Conservation (phyloP, 2,888 invertebrate genomes). For the Zaprionus obscuricornis region DNA sequence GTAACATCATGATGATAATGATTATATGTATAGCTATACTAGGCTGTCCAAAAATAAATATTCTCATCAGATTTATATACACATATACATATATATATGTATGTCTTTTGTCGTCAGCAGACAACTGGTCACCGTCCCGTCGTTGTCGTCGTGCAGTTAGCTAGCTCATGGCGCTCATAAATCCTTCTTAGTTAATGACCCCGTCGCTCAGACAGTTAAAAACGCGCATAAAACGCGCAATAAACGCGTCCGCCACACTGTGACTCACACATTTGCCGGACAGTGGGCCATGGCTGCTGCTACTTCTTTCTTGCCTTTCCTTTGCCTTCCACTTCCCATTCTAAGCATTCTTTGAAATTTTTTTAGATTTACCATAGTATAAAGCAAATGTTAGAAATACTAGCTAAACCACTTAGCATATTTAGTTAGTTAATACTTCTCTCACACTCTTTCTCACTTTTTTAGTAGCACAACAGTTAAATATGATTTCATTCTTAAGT, state of each 20-base stretch:
- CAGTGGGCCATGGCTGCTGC: conserved; percentile 47
- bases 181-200: conserved; percentile 76
- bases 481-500: too few species aligned
- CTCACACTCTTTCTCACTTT: too few species aligned
- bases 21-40: conserved; percentile 19
- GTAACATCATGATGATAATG: too few species aligned
- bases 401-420: too few species aligned
- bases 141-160: conserved; percentile 1
- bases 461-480: too few species aligned
- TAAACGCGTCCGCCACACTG: conserved; percentile 49
- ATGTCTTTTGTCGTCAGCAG: conserved; percentile 53
- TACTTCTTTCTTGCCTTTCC: too few species aligned
- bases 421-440: too few species aligned
- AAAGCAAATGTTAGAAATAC: too few species aligned
- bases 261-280: conserved; percentile 57
- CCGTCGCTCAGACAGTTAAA: conserved; percentile 75
- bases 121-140: conserved; percentile 69
- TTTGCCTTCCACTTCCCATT: too few species aligned
- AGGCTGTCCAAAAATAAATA: conserved; percentile 58
- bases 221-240: conserved; percentile 62
- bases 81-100: not conserved
- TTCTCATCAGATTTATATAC: conserved; percentile 9
- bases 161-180: conserved; percentile 60
- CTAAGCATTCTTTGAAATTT: too few species aligned
- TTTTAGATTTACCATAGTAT: too few species aligned